Conservation (phyloP, 2,113 vertebrate genomes). For the Melanerpes formicivorus region DNA sequence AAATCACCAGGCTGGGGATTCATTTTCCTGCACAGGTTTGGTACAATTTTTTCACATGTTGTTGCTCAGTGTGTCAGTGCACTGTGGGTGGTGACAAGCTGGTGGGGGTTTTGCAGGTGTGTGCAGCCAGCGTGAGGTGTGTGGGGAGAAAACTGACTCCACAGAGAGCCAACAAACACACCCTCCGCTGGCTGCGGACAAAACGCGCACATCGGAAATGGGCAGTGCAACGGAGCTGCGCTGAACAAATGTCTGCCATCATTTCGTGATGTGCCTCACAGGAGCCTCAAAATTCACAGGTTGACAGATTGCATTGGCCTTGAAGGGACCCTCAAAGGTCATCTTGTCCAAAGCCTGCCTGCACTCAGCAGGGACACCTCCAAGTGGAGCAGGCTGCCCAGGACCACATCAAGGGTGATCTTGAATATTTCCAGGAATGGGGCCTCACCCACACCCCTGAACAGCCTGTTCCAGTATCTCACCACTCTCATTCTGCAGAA, state of each 20-base stretch:
- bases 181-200: background rate
- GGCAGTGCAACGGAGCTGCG: background rate
- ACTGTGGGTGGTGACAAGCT: conserved; percentile 26
- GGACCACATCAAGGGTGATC: too few species aligned
- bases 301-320: too few species aligned
- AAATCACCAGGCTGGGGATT: background rate
- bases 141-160: background rate
- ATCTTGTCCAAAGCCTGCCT: too few species aligned
- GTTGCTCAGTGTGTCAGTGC: background rate
- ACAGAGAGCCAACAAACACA: conserved; percentile 35
- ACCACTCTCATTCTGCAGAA: too few species aligned
- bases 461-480: too few species aligned
- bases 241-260: background rate
- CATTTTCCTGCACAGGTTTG: background rate
- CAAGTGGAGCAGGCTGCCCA: too few species aligned
- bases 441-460: too few species aligned
- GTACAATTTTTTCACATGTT: background rate
- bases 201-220: background rate
- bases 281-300: background rate
- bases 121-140: conserved; percentile 1
- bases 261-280: background rate
- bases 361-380: too few species aligned
- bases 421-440: too few species aligned
- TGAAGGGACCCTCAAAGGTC: too few species aligned
- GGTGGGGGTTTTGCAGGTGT: background rate